These are phyloP conservation scores for Ennomos fuscantarius DNA, from an alignment of 2,888 invertebrate genomes.

Conservation along the genomic window DNA sequence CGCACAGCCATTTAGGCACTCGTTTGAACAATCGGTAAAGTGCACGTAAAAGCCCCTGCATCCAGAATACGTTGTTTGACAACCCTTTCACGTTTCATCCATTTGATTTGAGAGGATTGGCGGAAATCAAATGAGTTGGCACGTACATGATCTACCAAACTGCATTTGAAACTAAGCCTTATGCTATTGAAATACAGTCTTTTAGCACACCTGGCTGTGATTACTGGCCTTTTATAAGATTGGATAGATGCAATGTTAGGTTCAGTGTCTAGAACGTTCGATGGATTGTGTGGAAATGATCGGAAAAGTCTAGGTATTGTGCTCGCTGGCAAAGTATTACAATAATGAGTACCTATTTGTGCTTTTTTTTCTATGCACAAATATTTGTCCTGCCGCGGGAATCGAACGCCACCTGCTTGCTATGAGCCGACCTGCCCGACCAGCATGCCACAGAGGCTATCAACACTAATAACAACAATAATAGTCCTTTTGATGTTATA, in stretches of 20 bases:
- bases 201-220: constrained; percentile 11
- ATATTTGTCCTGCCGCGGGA: too few relatives aligned
- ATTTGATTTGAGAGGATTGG: constrained; percentile 43
- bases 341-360: too few relatives aligned
- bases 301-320: constrained; percentile 22
- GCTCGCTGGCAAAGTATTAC: constrained; percentile 3
- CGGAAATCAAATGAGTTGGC: constrained; percentile 42
- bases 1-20: constrained; percentile 2
- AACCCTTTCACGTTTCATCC: constrained; percentile 42
- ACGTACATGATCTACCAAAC: constrained; percentile 25
- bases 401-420: too few relatives aligned
- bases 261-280: constrained; percentile 20
- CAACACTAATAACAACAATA: too few relatives aligned
- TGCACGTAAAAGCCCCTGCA: constrained; percentile 23
- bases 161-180: constrained; percentile 25
- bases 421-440: too few relatives aligned
- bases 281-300: constrained; percentile 22
- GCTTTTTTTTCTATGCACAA: too few relatives aligned
- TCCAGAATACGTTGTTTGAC: constrained; percentile 34
- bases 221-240: constrained; percentile 30
- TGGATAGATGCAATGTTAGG: constrained; percentile 28
- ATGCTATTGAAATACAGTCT: constrained; percentile 14
- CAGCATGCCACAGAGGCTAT: too few relatives aligned
- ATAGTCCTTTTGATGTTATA: too few relatives aligned
- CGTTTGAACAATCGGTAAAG: constrained; percentile 15